These are phyloP conservation scores for Metacarcinus magister DNA, from an alignment of 2,888 invertebrate species.

Conservation along the genomic window DNA sequence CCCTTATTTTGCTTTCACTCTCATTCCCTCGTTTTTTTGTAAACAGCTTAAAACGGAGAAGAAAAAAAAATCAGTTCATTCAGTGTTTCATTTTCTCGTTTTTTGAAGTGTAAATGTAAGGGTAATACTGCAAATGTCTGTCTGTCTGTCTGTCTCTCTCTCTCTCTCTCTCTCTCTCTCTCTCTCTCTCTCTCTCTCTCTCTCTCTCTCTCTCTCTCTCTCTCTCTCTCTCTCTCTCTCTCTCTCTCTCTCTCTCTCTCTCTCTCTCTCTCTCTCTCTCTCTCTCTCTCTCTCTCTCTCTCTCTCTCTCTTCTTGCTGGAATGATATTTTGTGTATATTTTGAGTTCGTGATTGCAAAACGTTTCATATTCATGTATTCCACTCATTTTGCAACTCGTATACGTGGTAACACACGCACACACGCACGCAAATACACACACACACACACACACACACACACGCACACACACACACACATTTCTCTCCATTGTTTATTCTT, in stretches of 20 bases:
- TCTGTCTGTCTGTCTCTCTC: too few relatives aligned
- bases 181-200: neutral
- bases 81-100: too few relatives aligned
- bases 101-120: too few relatives aligned
- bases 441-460: conserved; percentile 47
- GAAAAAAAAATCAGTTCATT: neutral
- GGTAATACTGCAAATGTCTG: too few relatives aligned
- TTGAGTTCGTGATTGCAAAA: neutral
- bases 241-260: conserved; percentile 20
- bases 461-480: neutral
- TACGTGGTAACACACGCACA: neutral
- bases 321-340: neutral
- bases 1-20: neutral
- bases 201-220: conserved; percentile 2
- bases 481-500: neutral
- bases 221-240: conserved; percentile 2
- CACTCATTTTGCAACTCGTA: neutral
- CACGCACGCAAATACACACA: conserved; percentile 30
- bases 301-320: too few relatives aligned
- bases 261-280: conserved; percentile 26
- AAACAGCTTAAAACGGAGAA: neutral
- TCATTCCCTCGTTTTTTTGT: neutral
- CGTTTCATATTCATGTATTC: neutral
- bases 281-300: neutral
- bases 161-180: neutral